phyloP scores from a whole-genome alignment of 2,113 vertebrate genomes.

The Phrynocephalus versicolor region DNA sequence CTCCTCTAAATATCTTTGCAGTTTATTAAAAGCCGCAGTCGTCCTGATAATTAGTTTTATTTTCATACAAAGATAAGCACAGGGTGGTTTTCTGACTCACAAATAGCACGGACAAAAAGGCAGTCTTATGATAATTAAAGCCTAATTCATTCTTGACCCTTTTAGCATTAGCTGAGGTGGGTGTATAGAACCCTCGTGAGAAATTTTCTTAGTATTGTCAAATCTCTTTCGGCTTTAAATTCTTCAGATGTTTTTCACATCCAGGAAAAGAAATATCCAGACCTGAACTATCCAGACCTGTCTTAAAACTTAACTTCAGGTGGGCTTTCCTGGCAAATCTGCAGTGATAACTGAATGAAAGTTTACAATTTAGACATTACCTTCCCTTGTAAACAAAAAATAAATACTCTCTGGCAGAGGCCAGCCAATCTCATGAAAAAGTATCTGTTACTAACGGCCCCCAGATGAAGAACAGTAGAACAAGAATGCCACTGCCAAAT shows the following conservation, averaged over 20 bases:
- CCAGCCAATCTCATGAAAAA: neutral
- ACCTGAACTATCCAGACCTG: neutral
- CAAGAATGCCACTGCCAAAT: neutral
- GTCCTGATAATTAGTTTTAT: neutral
- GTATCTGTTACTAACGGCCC: neutral
- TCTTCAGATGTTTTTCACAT: conserved; percentile 6
- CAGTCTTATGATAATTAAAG: conserved; percentile 17
- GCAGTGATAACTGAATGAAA: conserved; percentile 16
- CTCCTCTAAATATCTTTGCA: neutral
- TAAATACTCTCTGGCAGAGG: neutral
- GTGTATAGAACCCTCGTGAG: neutral
- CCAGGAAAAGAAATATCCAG: neutral
- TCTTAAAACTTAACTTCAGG: neutral
- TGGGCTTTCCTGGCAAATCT: neutral
- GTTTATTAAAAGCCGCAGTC: neutral
- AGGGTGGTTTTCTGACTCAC: neutral
- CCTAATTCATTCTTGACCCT: conserved; percentile 9
- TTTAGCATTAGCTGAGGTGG: neutral
- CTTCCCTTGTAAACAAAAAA: neutral
- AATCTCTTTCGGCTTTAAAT: neutral
- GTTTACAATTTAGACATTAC: neutral
- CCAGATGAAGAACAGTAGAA: neutral
- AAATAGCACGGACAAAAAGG: conserved; percentile 14
- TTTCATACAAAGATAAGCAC: conserved; percentile 20
- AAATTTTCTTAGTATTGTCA: neutral